Conservation (phyloP, 2,113 vertebrate species). For the Chamaea fasciata region DNA sequence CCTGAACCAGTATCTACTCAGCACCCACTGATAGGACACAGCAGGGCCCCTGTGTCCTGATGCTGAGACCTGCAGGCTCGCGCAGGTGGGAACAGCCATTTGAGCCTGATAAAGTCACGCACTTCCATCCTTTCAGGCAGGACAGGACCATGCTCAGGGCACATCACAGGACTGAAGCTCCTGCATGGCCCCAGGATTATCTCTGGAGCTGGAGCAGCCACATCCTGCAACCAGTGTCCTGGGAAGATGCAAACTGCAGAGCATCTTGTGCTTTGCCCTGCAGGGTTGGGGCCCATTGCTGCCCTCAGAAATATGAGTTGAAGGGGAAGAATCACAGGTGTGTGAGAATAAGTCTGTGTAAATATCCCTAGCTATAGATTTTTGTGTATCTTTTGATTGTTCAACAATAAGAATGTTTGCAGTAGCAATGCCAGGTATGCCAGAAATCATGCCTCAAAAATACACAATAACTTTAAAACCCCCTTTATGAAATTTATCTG, state of each 20-base stretch:
- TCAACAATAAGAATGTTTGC: not conserved
- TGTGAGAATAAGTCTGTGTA: not conserved
- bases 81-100: accelerated
- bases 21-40: not conserved
- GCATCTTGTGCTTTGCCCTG: accelerated
- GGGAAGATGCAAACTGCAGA: not conserved
- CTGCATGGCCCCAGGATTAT: not conserved
- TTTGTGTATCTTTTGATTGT: not conserved
- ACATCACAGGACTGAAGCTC: not conserved
- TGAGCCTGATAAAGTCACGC: not conserved
- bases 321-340: not conserved
- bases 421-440: not conserved
- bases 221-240: accelerated
- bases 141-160: not conserved
- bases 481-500: not conserved
- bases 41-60: not conserved
- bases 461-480: not conserved
- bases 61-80: accelerated
- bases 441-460: not conserved
- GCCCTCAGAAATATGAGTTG: not conserved
- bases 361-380: not conserved
- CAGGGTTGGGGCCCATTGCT: not conserved
- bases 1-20: not conserved
- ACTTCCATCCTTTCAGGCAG: accelerated
- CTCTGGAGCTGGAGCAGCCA: not conserved